These are phyloP conservation scores for Drosophila acutilabella DNA, from an alignment of 2,888 invertebrate species.

Conservation along the genomic window DNA sequence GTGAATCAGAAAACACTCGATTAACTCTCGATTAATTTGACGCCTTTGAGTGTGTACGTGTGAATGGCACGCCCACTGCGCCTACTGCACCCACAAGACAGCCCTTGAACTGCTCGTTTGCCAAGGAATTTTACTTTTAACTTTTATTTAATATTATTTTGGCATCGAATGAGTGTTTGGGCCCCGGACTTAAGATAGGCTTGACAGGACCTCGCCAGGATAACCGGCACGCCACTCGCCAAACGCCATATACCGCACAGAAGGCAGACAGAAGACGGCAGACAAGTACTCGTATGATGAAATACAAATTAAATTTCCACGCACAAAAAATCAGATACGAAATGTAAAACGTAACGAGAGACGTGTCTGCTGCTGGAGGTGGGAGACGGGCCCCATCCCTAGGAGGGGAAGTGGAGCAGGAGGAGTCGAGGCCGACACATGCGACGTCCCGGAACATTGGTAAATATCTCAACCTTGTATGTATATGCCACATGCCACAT, in stretches of 20 bases:
- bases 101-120: constrained; percentile 63
- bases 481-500: constrained; percentile 8
- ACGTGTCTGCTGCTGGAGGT: constrained; percentile 2
- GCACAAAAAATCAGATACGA: constrained; percentile 77
- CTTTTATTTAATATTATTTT: constrained; percentile 39
- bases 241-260: constrained; percentile 20
- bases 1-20: background rate
- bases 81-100: constrained; percentile 25
- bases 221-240: constrained; percentile 37
- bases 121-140: constrained; percentile 53
- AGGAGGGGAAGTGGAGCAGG: too few relatives aligned
- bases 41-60: constrained; percentile 1
- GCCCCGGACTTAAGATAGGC: constrained; percentile 6
- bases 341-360: constrained; percentile 68
- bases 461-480: constrained; percentile 10
- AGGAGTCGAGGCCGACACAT: constrained; percentile 20
- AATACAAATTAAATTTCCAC: constrained; percentile 78
- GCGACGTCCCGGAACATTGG: constrained; percentile 22
- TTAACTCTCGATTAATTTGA: constrained; percentile 26
- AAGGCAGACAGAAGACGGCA: constrained; percentile 30
- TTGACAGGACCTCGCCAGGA: constrained; percentile 18
- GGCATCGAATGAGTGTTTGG: constrained; percentile 20
- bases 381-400: background rate
- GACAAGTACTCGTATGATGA: constrained; percentile 67
- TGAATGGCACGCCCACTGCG: constrained; percentile 30